phyloP scores from a whole-genome alignment of 2,888 invertebrate genomes.

The Phortica okadai region DNA sequence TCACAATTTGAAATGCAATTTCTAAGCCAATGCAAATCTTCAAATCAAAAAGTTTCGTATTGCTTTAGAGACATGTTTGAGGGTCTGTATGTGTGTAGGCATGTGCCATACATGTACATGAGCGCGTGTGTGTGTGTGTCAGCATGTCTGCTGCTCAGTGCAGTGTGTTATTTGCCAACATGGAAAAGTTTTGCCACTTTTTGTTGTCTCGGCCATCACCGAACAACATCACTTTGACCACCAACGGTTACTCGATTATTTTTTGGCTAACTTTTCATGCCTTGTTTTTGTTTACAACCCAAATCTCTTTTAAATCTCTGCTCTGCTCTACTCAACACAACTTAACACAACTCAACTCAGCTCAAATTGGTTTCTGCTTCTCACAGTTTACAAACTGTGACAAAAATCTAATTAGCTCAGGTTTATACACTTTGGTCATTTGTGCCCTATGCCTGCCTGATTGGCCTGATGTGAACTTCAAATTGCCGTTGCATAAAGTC shows the following conservation, averaged over 20 bases:
- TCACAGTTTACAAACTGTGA: conserved; percentile 5
- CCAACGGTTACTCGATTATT: conserved; percentile 24
- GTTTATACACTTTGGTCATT: conserved; percentile 16
- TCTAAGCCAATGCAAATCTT: conserved; percentile 45
- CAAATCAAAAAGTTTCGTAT: conserved; percentile 43
- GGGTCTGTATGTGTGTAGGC: conserved; percentile 24
- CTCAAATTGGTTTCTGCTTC: background rate
- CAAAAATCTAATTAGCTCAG: conserved; percentile 64
- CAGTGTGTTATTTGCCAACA: conserved; percentile 28
- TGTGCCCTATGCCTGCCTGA: background rate
- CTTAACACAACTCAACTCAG: too few relatives aligned
- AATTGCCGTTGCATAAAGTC: background rate
- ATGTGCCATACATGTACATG: background rate
- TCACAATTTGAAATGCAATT: conserved; percentile 45
- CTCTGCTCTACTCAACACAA: background rate
- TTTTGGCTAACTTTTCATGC: conserved; percentile 36
- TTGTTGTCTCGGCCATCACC: background rate
- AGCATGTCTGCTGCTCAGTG: background rate
- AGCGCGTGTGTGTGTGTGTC: conserved; percentile 31
- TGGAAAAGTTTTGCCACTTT: conserved; percentile 28
- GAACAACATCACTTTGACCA: conserved; percentile 35
- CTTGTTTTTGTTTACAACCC: conserved; percentile 46
- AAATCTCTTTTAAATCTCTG: conserved; percentile 21
- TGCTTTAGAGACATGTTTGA: conserved; percentile 10
- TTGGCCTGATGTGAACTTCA: background rate